Conservation (phyloP, 2,797 vertebrate genomes). For the Danio aesculapii region DNA sequence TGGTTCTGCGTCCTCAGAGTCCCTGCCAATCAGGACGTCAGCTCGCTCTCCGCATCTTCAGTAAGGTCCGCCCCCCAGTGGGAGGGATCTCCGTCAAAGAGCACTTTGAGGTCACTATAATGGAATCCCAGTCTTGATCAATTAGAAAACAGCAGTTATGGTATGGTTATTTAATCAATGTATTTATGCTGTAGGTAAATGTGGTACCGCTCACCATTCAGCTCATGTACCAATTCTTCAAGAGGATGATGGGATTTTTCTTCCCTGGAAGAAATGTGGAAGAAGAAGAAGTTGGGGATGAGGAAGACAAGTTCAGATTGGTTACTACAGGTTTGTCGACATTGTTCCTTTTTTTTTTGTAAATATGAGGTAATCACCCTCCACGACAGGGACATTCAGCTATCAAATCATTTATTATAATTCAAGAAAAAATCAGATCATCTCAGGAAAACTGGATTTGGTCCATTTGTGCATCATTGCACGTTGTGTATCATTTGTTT, state of each 20-base stretch:
- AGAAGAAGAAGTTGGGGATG: slow-evolving; percentile 96
- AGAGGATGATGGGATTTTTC: slow-evolving; percentile 99
- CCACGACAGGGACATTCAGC: no score
- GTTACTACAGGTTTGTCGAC: slow-evolving; percentile 91
- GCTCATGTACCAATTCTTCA: slow-evolving; percentile 99
- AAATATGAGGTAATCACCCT: background rate
- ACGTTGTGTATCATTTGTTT: background rate
- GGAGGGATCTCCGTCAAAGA: slow-evolving; percentile 99
- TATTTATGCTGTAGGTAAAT: slow-evolving; percentile 83
- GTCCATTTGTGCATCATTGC: background rate
- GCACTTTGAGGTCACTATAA: slow-evolving; percentile 91
- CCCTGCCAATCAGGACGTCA: slow-evolving; percentile 92
- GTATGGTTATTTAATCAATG: background rate
- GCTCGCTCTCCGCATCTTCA: slow-evolving; percentile 95
- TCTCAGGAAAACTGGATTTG: background rate
- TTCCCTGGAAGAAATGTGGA: slow-evolving; percentile 96
- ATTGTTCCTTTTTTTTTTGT: background rate
- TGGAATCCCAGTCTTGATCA: background rate
- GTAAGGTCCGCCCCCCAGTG: slow-evolving; percentile 97
- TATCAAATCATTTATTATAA: background rate
- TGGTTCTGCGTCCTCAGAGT: slow-evolving; percentile 95
- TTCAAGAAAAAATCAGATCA: background rate
- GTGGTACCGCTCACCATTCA: slow-evolving; percentile 98
- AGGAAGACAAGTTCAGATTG: slow-evolving; percentile 96
- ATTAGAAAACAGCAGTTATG: no score